phyloP scores from a whole-genome alignment of 35 echinoderm and acorn worm species.

The Lytechinus variegatus region DNA sequence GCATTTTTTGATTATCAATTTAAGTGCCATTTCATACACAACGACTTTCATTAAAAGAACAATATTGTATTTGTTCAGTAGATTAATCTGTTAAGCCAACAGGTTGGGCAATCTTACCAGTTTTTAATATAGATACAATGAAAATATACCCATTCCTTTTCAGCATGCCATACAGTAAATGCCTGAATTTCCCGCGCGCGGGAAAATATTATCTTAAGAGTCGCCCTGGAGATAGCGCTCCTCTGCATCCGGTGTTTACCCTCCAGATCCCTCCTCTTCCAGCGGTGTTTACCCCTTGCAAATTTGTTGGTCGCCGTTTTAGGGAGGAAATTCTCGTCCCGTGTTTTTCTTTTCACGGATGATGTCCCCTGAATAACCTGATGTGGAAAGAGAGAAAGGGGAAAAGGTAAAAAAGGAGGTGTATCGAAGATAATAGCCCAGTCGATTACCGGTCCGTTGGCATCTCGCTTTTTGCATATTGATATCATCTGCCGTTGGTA shows the following conservation, averaged over 20 bases:
- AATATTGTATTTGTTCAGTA: neutral
- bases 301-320: neutral
- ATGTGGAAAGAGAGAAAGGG: neutral
- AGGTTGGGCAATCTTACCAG: neutral
- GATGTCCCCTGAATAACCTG: neutral
- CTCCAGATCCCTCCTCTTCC: neutral
- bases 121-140: neutral
- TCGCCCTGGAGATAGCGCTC: neutral
- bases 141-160: neutral
- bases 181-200: neutral
- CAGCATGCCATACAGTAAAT: neutral
- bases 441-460: neutral
- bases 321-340: neutral
- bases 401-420: neutral
- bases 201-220: neutral
- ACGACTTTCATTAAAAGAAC: too few relatives aligned
- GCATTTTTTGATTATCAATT: too few relatives aligned
- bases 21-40: too few relatives aligned
- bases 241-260: neutral
- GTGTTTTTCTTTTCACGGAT: neutral
- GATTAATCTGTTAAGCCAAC: neutral
- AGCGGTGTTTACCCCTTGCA: neutral
- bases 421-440: neutral
- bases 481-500: too few relatives aligned
- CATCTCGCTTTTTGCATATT: neutral